phyloP scores from a whole-genome alignment of 2,888 invertebrate species.

The Hydriomena furcata region DNA sequence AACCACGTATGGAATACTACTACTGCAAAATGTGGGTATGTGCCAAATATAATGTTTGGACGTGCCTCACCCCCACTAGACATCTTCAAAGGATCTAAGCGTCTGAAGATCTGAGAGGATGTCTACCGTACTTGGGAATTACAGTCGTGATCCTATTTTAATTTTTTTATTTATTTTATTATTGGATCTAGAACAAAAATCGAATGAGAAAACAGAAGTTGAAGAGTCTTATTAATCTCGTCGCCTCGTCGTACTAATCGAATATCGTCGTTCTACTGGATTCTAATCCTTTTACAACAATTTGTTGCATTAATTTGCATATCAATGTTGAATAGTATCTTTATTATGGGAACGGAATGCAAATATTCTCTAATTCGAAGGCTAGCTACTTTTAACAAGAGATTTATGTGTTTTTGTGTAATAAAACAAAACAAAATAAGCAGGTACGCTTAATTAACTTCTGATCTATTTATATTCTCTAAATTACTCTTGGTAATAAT shows the following conservation, averaged over 20 bases:
- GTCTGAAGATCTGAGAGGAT: no score
- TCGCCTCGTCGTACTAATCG: constrained; percentile 21
- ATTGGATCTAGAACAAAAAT: no score
- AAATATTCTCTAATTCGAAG: constrained; percentile 62
- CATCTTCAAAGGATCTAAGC: no score
- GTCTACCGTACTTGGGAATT: no score
- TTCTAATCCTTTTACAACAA: constrained; percentile 56
- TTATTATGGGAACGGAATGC: constrained; percentile 63
- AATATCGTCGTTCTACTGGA: constrained; percentile 45
- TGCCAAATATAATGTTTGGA: no score
- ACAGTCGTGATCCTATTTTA: no score
- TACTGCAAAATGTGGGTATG: no score
- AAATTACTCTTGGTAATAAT: constrained; percentile 9
- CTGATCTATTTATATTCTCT: constrained; percentile 15
- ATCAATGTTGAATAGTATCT: constrained; percentile 62
- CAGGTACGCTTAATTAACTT: constrained; percentile 14
- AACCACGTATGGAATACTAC: no score
- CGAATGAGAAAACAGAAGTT: not conserved
- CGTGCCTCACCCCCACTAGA: no score
- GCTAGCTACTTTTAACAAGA: constrained; percentile 51
- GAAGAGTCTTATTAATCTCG: not conserved
- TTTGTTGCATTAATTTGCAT: constrained; percentile 67
- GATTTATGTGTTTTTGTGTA: constrained; percentile 39
- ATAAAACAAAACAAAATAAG: constrained; percentile 28
- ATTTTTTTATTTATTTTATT: no score